Evolutionary conservation across 2,888 invertebrate genomes (phyloP), one percentile per base, ranked within the genome.

Genomic region (Caenorhabditis sp.): DNA sequence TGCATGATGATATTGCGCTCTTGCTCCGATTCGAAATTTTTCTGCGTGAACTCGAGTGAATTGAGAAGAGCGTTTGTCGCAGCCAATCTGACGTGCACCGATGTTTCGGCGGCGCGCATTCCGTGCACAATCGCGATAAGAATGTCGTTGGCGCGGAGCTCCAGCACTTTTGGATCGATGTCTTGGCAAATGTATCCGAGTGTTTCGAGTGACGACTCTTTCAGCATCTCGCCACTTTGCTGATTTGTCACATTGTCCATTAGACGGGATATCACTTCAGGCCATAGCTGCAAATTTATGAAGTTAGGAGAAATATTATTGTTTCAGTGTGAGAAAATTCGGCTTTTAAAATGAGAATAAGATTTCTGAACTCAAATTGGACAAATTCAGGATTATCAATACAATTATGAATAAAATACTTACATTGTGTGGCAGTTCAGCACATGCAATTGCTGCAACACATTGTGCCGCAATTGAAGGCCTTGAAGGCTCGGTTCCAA

Each of bases 1-100:
- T 99, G 96, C 99, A 99, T 99, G 66, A 99, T 97, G 88, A 95
- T 96, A 90, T 99, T 95, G 78, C 99, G 91, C 90, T 99, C 99
- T 68, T 93, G 92, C 91, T 97, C 96, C 88, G 94, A 94, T 84
- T 97, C 96, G 90, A 99, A 99, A 90, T 99, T 99, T 36, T 94
- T 94, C 90, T 94, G 94, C 20, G 97, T 99, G 88, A 99, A 99
- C 90, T 99, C 99, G 64, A 99, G 90, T 0, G 97, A 99, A 90
- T 99, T 99, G 59, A 94, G 91, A 31, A 99, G 91, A 1, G 99
- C 97, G 84, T 93, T 95, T 7, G 97, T 97, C 26, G 99, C 99
- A 53, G 99, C 97, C 63, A 97, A 91, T 75, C 95, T 92, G 3
- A 99, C 97, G 89, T 97, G 93, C 88, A 93, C 78, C 7, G 83